Percentiles rank a stretch among this genome's conserved stretches.
Conservation (phyloP, 1,140 invertebrate genomes). For the Arctopsyche grandis region DNA sequence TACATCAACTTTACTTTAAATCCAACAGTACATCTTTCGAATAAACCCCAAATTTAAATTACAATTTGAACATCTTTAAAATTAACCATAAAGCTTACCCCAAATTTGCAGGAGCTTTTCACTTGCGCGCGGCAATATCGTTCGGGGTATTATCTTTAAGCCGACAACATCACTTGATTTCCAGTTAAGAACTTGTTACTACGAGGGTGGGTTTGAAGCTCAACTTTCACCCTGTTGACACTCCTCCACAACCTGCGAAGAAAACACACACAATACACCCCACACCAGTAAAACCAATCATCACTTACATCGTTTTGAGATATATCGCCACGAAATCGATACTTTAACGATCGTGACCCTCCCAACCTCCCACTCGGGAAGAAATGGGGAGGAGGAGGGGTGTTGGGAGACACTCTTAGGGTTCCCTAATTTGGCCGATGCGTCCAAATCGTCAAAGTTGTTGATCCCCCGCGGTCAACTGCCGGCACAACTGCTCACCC, state of each 20-base stretch:
- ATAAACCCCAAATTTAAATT: too few relatives aligned
- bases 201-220: neutral
- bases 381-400: neutral
- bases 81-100: neutral
- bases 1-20: too few relatives aligned
- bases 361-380: neutral
- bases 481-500: slow-evolving; percentile 12
- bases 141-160: slow-evolving; percentile 25
- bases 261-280: too few relatives aligned
- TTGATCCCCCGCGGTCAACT: slow-evolving; percentile 41
- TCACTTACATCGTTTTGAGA: too few relatives aligned
- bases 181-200: slow-evolving; percentile 26
- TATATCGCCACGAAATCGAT: neutral
- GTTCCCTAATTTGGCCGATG: slow-evolving; percentile 33
- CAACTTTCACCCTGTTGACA: too few relatives aligned
- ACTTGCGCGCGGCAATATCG: neutral
- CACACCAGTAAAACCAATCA: too few relatives aligned
- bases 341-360: too few relatives aligned
- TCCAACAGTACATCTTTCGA: too few relatives aligned
- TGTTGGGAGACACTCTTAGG: neutral
- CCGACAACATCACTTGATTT: slow-evolving; percentile 34
- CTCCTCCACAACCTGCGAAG: too few relatives aligned
- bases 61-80: neutral
- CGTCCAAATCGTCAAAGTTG: slow-evolving; percentile 40
- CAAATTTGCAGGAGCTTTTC: neutral